Conservation (phyloP, 2,113 vertebrate species). For the Oenanthe melanoleuca region DNA sequence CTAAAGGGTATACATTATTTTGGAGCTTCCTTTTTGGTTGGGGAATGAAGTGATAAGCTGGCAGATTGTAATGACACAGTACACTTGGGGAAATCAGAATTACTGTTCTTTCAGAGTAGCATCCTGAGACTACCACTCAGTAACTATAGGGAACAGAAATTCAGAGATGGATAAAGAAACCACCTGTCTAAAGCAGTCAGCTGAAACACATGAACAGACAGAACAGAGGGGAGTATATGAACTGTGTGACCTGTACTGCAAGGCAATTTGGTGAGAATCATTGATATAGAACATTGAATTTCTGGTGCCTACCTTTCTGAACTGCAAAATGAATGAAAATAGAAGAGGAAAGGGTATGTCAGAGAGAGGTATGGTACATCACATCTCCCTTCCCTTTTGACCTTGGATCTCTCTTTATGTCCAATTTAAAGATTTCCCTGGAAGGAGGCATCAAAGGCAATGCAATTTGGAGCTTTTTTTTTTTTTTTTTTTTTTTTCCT, state of each 20-base stretch:
- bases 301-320: constrained; percentile 8
- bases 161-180: constrained; percentile 11
- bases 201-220: not conserved
- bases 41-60: not conserved
- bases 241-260: constrained; percentile 1
- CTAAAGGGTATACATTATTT: not conserved
- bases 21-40: not conserved
- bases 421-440: not conserved
- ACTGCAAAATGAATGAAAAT: constrained; percentile 9
- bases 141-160: not conserved
- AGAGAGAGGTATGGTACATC: not conserved
- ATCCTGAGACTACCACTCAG: not conserved
- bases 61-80: not conserved
- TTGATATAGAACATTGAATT: constrained; percentile 30
- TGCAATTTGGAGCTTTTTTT: rapidly evolving
- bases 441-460: not conserved
- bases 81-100: not conserved
- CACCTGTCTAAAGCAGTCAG: constrained; percentile 7
- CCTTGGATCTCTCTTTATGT: not conserved
- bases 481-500: not conserved
- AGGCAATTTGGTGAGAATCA: constrained; percentile 12
- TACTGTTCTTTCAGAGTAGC: not conserved
- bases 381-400: not conserved
- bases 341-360: not conserved
- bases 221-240: not conserved